Conservation (phyloP, 2,113 vertebrate species). For the Takifugu flavidus region DNA sequence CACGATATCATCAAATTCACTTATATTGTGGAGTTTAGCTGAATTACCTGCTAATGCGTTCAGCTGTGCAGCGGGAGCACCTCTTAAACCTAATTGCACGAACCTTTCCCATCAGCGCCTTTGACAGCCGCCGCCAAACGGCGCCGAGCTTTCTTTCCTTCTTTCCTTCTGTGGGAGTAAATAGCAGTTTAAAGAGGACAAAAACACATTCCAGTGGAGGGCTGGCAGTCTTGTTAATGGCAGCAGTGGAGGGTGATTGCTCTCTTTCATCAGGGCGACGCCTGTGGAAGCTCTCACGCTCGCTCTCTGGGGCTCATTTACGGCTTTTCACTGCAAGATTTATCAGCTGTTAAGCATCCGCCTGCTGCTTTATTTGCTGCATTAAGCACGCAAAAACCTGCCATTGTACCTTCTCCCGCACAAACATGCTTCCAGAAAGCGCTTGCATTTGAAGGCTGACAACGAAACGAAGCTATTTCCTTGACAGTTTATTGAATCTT, state of each 20-base stretch:
- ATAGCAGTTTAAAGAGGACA: conserved; percentile 25
- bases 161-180: conserved; percentile 20
- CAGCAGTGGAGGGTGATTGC: conserved; percentile 34
- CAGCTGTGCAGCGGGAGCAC: conserved; percentile 19
- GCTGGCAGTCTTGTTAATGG: conserved; percentile 31
- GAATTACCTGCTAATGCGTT: conserved; percentile 2
- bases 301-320: conserved; percentile 27
- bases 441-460: conserved; percentile 23
- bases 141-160: not conserved
- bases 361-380: conserved; percentile 18
- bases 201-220: conserved; percentile 29
- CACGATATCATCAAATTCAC: too few relatives aligned
- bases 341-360: conserved; percentile 28
- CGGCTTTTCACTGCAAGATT: conserved; percentile 52
- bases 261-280: conserved; percentile 44
- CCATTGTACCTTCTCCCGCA: conserved; percentile 25
- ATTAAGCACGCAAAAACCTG: conserved; percentile 20
- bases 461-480: conserved; percentile 30
- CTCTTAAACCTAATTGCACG: not conserved
- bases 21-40: not conserved
- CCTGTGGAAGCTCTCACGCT: conserved; percentile 16
- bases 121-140: conserved; percentile 19
- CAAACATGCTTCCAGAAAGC: conserved; percentile 22
- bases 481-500: conserved; percentile 18
- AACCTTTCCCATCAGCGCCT: conserved; percentile 26